phyloP scores from a whole-genome alignment of 2,888 invertebrate species.

The Eilema caniola region DNA sequence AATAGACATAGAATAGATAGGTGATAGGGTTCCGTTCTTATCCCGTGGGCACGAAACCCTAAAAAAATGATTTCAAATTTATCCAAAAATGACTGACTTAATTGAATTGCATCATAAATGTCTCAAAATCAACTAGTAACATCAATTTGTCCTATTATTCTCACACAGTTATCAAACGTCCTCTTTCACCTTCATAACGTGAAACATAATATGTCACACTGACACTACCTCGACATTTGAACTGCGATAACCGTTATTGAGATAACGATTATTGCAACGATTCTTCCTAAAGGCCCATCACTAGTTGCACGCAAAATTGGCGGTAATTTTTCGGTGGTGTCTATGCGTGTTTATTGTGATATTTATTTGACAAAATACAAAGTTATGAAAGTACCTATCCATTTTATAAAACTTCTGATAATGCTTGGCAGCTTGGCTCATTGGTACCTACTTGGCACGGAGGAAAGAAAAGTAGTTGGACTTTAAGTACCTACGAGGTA shows the following conservation, averaged over 20 bases:
- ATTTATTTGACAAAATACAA: neutral
- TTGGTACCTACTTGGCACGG: too few relatives aligned
- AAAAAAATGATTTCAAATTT: too few relatives aligned
- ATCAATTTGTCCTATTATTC: neutral
- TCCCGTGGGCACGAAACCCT: too few relatives aligned
- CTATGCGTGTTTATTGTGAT: slow-evolving; percentile 25
- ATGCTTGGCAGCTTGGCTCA: too few relatives aligned
- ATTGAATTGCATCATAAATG: too few relatives aligned
- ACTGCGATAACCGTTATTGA: slow-evolving; percentile 56
- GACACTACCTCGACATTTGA: slow-evolving; percentile 59
- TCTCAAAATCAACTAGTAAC: neutral
- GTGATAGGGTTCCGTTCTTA: too few relatives aligned
- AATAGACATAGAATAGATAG: too few relatives aligned
- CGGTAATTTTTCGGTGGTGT: slow-evolving; percentile 34
- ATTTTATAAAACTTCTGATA: too few relatives aligned
- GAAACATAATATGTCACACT: slow-evolving; percentile 47
- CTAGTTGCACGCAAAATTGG: slow-evolving; percentile 38
- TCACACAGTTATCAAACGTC: slow-evolving; percentile 61
- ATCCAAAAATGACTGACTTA: too few relatives aligned
- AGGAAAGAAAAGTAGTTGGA: too few relatives aligned
- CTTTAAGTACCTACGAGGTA: too few relatives aligned
- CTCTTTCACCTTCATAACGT: slow-evolving; percentile 69
- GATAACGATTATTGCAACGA: slow-evolving; percentile 34
- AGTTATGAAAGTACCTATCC: too few relatives aligned
- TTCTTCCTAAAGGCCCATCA: slow-evolving; percentile 41